Evolutionary conservation across 2,888 invertebrate species (phyloP).

Genomic region (Matsumyia berberina): DNA sequence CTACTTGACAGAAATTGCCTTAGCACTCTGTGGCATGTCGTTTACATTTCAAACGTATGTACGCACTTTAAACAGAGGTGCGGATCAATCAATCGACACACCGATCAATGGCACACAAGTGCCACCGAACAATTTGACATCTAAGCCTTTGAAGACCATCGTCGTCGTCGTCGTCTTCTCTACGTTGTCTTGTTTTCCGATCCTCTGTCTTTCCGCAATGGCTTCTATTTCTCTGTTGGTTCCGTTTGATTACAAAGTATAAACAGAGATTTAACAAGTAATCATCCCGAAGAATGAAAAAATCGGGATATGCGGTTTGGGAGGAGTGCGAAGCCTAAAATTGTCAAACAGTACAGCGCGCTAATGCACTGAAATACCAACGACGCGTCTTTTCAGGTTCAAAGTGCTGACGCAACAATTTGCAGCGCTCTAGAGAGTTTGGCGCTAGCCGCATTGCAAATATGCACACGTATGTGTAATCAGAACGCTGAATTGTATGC

Average conservation of each 20-base stretch:
- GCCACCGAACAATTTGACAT: slow-evolving; percentile 75
- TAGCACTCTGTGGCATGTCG: slow-evolving; percentile 61
- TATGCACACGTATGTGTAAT: slow-evolving; percentile 25
- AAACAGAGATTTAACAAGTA: slow-evolving; percentile 12
- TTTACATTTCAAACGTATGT: slow-evolving; percentile 72
- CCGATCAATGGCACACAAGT: slow-evolving; percentile 67
- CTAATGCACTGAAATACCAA: slow-evolving; percentile 72
- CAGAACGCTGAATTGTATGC: slow-evolving; percentile 47
- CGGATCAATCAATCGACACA: slow-evolving; percentile 75
- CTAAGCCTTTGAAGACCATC: slow-evolving; percentile 69
- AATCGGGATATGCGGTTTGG: slow-evolving; percentile 7
- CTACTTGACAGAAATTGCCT: slow-evolving; percentile 57
- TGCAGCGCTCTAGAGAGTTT: slow-evolving; percentile 74
- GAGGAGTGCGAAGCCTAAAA: slow-evolving; percentile 49
- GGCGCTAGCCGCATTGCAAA: slow-evolving; percentile 70
- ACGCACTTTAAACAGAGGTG: slow-evolving; percentile 57
- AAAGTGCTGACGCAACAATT: slow-evolving; percentile 76
- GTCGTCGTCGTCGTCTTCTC: too few relatives aligned
- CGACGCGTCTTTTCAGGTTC: slow-evolving; percentile 72
- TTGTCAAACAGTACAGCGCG: slow-evolving; percentile 53
- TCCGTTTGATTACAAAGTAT: slow-evolving; percentile 12
- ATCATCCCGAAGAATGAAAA: background rate
- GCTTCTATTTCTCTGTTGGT: background rate
- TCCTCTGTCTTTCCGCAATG: background rate
- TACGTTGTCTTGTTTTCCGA: slow-evolving; percentile 5